phyloP scores from a whole-genome alignment of 2,797 vertebrate species.

The Poecilia picta region DNA sequence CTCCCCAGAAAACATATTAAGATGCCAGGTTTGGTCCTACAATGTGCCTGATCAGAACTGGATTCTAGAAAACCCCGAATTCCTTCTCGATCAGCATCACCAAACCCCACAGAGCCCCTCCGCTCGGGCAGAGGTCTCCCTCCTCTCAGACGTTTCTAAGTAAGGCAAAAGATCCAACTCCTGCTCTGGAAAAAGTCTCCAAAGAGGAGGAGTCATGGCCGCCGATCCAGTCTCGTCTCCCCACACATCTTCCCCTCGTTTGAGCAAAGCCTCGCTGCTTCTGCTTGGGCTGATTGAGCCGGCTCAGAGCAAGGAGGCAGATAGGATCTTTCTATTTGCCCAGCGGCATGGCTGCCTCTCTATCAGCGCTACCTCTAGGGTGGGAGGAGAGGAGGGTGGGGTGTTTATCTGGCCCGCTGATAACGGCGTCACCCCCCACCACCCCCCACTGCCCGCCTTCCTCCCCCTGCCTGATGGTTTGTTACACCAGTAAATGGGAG shows the following conservation, averaged over 20 bases:
- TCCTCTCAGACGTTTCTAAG: constrained; percentile 31
- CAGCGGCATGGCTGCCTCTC: constrained; percentile 74
- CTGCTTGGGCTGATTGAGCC: constrained; percentile 67
- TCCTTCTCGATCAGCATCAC: constrained; percentile 19
- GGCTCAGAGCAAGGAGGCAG: constrained; percentile 64
- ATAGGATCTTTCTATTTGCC: constrained; percentile 86
- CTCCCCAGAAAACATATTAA: constrained; percentile 11
- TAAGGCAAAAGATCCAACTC: constrained; percentile 46
- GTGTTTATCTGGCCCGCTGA: constrained; percentile 81
- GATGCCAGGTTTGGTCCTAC: constrained; percentile 8
- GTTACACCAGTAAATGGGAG: constrained; percentile 74
- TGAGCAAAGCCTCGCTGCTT: constrained; percentile 59
- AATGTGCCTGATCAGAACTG: constrained; percentile 7
- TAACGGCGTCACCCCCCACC: constrained; percentile 76
- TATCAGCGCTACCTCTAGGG: constrained; percentile 77
- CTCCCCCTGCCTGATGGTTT: constrained; percentile 57
- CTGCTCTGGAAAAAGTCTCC: constrained; percentile 52
- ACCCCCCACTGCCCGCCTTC: constrained; percentile 5
- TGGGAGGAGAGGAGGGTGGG: constrained; percentile 35
- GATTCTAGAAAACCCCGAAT: constrained; percentile 21
- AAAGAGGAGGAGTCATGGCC: constrained; percentile 46
- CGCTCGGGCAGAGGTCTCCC: constrained; percentile 24
- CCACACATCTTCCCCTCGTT: constrained; percentile 61
- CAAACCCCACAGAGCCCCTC: constrained; percentile 11
- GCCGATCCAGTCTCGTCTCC: constrained; percentile 55